These are phyloP conservation scores for Picus viridis DNA, from an alignment of 2,797 vertebrate species.

Conservation along the genomic window DNA sequence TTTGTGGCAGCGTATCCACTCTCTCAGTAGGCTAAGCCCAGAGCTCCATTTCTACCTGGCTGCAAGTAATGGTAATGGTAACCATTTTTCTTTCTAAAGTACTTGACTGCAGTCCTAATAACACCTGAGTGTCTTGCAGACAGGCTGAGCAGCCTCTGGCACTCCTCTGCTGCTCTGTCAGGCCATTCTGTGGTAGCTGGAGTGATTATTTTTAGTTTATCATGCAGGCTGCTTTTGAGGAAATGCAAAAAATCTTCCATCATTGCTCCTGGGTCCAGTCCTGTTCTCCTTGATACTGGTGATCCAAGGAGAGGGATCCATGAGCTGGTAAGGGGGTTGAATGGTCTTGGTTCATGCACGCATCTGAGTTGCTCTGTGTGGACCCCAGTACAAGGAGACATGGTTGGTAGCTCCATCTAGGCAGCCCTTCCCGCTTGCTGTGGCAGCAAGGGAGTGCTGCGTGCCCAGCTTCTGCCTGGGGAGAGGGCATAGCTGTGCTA, in stretches of 20 bases:
- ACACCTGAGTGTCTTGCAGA: constrained; percentile 2
- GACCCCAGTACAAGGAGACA: background rate
- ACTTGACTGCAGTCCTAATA: background rate
- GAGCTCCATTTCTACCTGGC: constrained; percentile 42
- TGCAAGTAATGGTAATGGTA: background rate
- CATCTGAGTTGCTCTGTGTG: background rate
- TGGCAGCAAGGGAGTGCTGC: background rate
- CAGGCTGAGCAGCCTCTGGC: background rate
- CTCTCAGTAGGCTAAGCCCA: constrained; percentile 4
- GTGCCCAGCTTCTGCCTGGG: background rate
- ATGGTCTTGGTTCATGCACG: background rate
- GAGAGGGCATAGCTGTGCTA: background rate
- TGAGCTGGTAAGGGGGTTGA: background rate
- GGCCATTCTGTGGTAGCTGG: background rate
- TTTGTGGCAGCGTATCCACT: background rate
- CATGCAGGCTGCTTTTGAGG: background rate
- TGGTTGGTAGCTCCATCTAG: rapidly evolving
- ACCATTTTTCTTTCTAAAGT: constrained; percentile 11
- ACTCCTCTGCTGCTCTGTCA: background rate
- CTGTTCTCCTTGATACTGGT: background rate
- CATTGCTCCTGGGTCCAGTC: background rate
- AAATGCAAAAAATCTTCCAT: background rate
- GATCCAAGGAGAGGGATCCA: background rate
- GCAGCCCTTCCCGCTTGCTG: background rate
- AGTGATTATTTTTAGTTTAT: background rate